Evolutionary conservation across 2,113 vertebrate species (phyloP), one percentile per base, ranked within the genome.

Genomic region (Lycocorax pyrrhopterus): DNA sequence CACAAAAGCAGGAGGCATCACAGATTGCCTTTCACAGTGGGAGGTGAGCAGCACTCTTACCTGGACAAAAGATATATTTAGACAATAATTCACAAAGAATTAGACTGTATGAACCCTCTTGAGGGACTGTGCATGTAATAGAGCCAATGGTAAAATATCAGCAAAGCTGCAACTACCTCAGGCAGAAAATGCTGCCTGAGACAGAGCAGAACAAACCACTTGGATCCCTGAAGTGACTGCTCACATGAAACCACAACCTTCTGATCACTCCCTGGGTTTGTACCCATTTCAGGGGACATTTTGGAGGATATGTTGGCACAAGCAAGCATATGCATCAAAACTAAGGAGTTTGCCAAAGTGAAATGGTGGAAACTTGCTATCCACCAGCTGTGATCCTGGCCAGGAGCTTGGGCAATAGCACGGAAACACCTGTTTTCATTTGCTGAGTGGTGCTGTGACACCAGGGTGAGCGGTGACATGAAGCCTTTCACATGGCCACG

Each of bases 391-490:
- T 53, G 66, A 16, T 35, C 10, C 67, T 78, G 76, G 13, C 35
- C 72, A 43, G 66, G 41, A 84, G n/a, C 53, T 59, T 37, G 30
- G 71, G 49, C 62, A 75, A 5, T 19, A 60, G 25, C 53, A 60
- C 20, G 32, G 4, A n/a, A 91, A 79, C 56, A 55, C 35, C 46
- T 75, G n/a, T 27, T 85, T 47, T 7, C 22, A 22, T 76, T 75
- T 84, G 27, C 72, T 51, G 47, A 91, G 59, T 15, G 32, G 8
- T 35, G 39, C 58, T 58, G 52, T 32, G 43, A 5, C 46, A 51
- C 35, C 0, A 3, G 18, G 66, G 52, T 60, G 80, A 94, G 58
- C 1, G 0, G 53, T n/a, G 37, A 46, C 21, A 12, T 1, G 25
- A 44, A 47, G 32, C 32, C 64, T 64, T 63, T 67, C 56, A 6